phyloP scores from a whole-genome alignment of 2,113 vertebrate genomes.

The Dipodomys ordii region DNA sequence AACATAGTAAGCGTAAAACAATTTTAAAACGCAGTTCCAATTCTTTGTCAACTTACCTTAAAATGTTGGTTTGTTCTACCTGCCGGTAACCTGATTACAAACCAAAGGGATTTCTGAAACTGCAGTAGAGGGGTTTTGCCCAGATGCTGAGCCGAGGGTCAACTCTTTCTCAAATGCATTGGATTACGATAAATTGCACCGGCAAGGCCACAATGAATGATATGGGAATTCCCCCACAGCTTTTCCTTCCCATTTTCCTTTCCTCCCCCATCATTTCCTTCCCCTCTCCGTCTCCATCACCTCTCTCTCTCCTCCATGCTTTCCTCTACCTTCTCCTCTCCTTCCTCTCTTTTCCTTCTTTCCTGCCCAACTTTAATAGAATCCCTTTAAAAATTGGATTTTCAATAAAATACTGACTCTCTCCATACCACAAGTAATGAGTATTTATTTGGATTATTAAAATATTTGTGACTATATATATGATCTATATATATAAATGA shows the following conservation, averaged over 20 bases:
- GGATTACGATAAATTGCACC: background rate
- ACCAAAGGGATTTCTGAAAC: slow-evolving; percentile 12
- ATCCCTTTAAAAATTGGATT: background rate
- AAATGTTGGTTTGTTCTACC: background rate
- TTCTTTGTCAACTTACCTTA: background rate
- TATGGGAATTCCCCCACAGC: no score
- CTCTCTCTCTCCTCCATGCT: fast-evolving
- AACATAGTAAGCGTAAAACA: slow-evolving; percentile 38
- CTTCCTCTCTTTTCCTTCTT: no score
- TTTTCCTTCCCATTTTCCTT: no score
- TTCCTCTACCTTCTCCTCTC: no score
- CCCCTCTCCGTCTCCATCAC: fast-evolving
- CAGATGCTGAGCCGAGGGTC: background rate
- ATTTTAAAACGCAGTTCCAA: slow-evolving; percentile 24
- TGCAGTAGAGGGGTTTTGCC: background rate
- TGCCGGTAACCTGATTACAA: background rate
- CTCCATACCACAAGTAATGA: background rate
- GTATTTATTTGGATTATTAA: background rate
- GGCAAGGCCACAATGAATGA: background rate
- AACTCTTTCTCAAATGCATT: background rate
- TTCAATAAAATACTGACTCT: background rate
- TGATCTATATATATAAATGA: background rate
- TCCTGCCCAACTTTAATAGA: background rate
- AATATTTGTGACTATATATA: background rate
- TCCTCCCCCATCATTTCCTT: background rate